These are phyloP conservation scores for Ochropleura plecta DNA, from an alignment of 2,888 invertebrate genomes.

Conservation along the genomic window DNA sequence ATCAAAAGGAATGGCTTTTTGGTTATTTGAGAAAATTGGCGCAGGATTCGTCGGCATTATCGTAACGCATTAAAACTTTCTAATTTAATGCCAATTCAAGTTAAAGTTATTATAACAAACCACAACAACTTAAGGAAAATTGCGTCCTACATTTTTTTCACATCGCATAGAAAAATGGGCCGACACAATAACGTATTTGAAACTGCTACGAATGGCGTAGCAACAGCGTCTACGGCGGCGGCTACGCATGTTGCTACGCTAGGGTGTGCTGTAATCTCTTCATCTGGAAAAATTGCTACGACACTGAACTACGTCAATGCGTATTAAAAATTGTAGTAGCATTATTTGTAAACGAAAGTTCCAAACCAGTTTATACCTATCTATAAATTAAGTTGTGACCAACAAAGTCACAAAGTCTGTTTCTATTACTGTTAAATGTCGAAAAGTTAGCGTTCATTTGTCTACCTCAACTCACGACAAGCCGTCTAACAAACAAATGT, in stretches of 20 bases:
- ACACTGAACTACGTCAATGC: neutral
- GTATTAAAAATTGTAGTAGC: slow-evolving; percentile 19
- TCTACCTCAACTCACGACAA: slow-evolving; percentile 43
- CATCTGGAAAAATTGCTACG: neutral
- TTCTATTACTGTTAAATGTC: slow-evolving; percentile 32
- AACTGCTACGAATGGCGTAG: slow-evolving; percentile 41
- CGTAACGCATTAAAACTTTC: slow-evolving; percentile 18
- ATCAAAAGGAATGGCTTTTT: slow-evolving; percentile 27
- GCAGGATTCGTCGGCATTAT: slow-evolving; percentile 27
- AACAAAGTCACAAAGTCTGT: slow-evolving; percentile 19
- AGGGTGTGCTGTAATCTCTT: slow-evolving; percentile 11
- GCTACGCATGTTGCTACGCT: slow-evolving; percentile 23
- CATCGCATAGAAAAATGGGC: neutral
- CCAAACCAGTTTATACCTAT: neutral
- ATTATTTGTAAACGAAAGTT: slow-evolving; percentile 25
- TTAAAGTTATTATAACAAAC: slow-evolving; percentile 9
- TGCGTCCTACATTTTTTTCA: neutral
- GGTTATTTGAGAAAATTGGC: slow-evolving; percentile 56
- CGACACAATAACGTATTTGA: neutral
- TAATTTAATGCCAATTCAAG: neutral
- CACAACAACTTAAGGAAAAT: neutral
- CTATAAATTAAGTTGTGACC: slow-evolving; percentile 15
- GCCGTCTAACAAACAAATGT: slow-evolving; percentile 50
- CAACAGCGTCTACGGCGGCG: slow-evolving; percentile 23
- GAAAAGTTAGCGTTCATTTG: slow-evolving; percentile 41